phyloP scores from a whole-genome alignment of 2,888 invertebrate genomes.

The Apamea monoglypha region DNA sequence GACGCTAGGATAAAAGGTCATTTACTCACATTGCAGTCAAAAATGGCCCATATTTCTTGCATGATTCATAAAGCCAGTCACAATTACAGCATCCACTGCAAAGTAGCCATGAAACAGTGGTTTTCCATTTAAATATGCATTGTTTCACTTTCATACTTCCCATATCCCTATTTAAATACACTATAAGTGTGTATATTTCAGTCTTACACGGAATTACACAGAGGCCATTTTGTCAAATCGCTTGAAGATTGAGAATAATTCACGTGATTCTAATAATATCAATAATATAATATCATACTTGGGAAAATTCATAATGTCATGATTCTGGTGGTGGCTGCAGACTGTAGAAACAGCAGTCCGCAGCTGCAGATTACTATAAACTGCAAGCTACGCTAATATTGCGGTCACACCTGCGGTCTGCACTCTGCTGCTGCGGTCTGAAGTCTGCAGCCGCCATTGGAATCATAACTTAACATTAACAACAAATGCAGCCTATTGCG shows the following conservation, averaged over 20 bases:
- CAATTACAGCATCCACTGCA: constrained; percentile 6
- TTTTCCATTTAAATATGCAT: constrained; percentile 27
- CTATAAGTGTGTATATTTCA: constrained; percentile 68
- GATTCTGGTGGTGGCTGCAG: background rate
- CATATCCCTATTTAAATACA: constrained; percentile 56
- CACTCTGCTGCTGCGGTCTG: background rate
- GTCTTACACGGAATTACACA: constrained; percentile 73
- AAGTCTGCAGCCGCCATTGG: background rate
- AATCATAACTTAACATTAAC: constrained; percentile 3
- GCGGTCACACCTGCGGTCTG: background rate
- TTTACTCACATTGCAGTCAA: constrained; percentile 40
- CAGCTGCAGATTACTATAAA: background rate
- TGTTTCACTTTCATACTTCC: constrained; percentile 43
- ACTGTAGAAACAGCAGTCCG: background rate
- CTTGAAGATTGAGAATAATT: constrained; percentile 59
- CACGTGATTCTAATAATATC: constrained; percentile 41
- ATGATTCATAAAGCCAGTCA: constrained; percentile 23
- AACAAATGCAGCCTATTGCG: constrained; percentile 7
- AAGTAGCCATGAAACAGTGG: constrained; percentile 22
- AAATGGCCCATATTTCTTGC: constrained; percentile 44
- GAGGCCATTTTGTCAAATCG: constrained; percentile 71
- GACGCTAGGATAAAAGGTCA: constrained; percentile 22
- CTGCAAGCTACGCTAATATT: background rate
- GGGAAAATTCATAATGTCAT: constrained; percentile 38
- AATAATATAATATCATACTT: constrained; percentile 46